A percentile compares a stretch with the other conserved stretches of the same genome.
Evolutionary conservation across 2,797 vertebrate genomes (phyloP).

Genomic region (Myripristis jacobus): DNA sequence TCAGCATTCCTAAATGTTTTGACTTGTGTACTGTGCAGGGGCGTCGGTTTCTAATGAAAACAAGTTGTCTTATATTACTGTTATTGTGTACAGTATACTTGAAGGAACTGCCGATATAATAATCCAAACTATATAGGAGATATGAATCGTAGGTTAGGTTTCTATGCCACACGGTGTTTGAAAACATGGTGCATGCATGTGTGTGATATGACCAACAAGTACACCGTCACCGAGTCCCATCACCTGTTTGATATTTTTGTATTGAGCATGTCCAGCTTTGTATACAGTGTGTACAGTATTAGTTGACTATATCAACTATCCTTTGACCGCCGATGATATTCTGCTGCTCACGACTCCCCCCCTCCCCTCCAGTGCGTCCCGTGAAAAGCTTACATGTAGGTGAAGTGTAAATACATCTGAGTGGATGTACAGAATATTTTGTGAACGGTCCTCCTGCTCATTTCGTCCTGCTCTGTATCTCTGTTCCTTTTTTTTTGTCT

Average conservation of each 20-base stretch:
- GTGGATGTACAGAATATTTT: slow-evolving; percentile 56
- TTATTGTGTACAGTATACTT: slow-evolving; percentile 48
- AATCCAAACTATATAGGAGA: slow-evolving; percentile 37
- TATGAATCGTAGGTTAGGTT: slow-evolving; percentile 46
- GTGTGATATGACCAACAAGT: slow-evolving; percentile 39
- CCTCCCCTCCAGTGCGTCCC: slow-evolving; percentile 29
- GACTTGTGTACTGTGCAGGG: slow-evolving; percentile 50
- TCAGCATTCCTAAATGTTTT: slow-evolving; percentile 55
- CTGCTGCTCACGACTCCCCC: slow-evolving; percentile 32
- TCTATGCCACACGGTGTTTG: slow-evolving; percentile 38
- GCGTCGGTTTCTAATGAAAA: slow-evolving; percentile 34
- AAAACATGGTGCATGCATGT: slow-evolving; percentile 55
- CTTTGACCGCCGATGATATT: slow-evolving; percentile 23
- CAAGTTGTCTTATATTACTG: slow-evolving; percentile 27
- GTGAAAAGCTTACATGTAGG: slow-evolving; percentile 17
- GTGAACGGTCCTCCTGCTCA: slow-evolving; percentile 54
- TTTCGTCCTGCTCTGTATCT: slow-evolving; percentile 36
- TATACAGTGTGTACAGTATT: slow-evolving; percentile 55
- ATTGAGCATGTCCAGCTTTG: slow-evolving; percentile 68
- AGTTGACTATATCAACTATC: slow-evolving; percentile 19
- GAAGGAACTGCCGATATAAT: slow-evolving; percentile 53
- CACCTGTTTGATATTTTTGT: slow-evolving; percentile 57
- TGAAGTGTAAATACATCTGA: slow-evolving; percentile 49
- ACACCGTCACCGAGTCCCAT: slow-evolving; percentile 43
- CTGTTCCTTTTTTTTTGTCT: slow-evolving; percentile 22